Base-by-base conservation (phyloP, 2,888 invertebrate species). In the Gastrophysa polygoni region DNA sequence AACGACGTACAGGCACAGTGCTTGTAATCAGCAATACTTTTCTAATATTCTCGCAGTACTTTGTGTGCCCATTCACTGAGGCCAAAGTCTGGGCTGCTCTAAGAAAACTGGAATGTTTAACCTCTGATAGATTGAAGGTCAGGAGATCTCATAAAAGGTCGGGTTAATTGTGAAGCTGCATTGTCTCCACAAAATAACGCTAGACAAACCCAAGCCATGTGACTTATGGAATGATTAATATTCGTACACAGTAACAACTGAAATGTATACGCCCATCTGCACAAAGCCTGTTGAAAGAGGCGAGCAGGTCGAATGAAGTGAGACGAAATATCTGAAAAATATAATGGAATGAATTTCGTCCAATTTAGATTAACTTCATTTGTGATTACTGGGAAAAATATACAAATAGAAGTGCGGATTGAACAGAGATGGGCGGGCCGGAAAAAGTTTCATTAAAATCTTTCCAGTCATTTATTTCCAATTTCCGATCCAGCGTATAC, bases 291-390 rank as follows among this genome's bases (percentile, higher is more conserved):
- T 43, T 62, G 64, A 56, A 70, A 57, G 56, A 64, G 60, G 59
- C 59, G 61, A 64, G 43, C 51, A 57, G 57, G 61, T 64, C 57
- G 62, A 68, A 63, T 62, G 62, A 57, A 72, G 66, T 63, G 71
- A 68, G 68, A 70, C 58, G 63, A 67, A 70, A 67, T 65, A 64
- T 58, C 68, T 61, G 70, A 70, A 74, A 72, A 70, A 73, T 71
- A 78, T 79, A 80, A 81, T 80, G 77, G 78, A 81, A 80, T 81
- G 80, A 81, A 81, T 81, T 81, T 80, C 75, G 75, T 79, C 78
- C 80, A 80, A 81, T 81, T 80, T 77, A 76, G 79, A 81, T 81
- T 80, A 82, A 80, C 78, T 80, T 78, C 76, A 79, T 77, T 78
- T 77, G 77, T 76, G 79, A 80, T 80, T 78, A 77, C 76, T 64